Evolutionary conservation across 2,888 invertebrate species (phyloP).

Genomic region (Melolontha melolontha): DNA sequence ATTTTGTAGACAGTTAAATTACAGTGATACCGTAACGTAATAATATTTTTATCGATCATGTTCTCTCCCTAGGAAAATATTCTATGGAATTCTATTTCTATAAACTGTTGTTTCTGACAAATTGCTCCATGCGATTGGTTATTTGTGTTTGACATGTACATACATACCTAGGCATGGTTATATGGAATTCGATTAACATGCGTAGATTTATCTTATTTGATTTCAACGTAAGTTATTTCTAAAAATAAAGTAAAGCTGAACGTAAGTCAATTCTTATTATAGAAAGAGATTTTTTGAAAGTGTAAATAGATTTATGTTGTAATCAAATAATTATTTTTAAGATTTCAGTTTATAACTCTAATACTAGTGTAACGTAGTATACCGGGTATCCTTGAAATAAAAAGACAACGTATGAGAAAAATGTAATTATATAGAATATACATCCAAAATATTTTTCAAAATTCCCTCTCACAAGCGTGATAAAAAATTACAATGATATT

Average conservation of each 20-base stretch:
- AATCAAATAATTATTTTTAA: no score
- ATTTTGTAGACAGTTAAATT: constrained; percentile 38
- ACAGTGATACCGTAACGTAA: constrained; percentile 30
- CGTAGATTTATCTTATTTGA: constrained; percentile 16
- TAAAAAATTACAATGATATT: no score
- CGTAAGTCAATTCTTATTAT: no score
- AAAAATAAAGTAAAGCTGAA: not conserved
- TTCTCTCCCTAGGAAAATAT: constrained; percentile 15
- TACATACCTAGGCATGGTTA: constrained; percentile 3
- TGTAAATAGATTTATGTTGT: no score
- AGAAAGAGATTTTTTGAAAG: no score
- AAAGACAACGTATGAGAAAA: no score
- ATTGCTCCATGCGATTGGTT: constrained; percentile 20
- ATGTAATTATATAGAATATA: no score
- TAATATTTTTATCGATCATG: constrained; percentile 18
- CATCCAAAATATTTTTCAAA: no score
- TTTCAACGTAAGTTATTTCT: constrained; percentile 6
- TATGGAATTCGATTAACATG: constrained; percentile 23
- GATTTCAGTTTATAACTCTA: no score
- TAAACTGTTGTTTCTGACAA: constrained; percentile 34
- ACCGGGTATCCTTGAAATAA: no score
- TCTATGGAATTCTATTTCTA: constrained; percentile 17
- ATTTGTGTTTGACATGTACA: constrained; percentile 19
- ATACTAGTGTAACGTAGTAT: no score
- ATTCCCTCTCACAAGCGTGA: no score